A percentile compares a stretch with the other conserved stretches of the same genome.
phyloP scores from a whole-genome alignment of 1,140 invertebrate genomes.

The Phthorimaea operculella region DNA sequence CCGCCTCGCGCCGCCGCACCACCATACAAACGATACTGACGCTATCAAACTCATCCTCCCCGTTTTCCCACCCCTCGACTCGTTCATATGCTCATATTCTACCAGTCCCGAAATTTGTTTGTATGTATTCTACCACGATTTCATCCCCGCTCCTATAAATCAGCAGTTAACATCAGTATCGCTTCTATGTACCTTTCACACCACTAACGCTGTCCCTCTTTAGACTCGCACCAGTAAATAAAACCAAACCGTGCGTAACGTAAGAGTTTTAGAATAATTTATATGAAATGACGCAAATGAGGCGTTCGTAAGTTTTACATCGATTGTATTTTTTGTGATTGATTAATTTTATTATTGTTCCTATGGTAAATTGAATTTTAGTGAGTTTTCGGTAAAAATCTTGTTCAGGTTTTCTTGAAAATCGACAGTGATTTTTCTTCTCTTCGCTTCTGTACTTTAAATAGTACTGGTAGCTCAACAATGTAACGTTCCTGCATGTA shows the following conservation, averaged over 20 bases:
- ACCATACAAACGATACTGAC: constrained; percentile 2
- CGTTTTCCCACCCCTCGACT: too few relatives aligned
- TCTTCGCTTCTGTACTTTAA: constrained; percentile 34
- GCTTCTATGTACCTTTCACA: constrained; percentile 29
- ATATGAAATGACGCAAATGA: constrained; percentile 46
- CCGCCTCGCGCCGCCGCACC: constrained; percentile 23
- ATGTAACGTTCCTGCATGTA: constrained; percentile 32
- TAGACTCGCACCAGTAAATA: constrained; percentile 60
- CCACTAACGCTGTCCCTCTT: constrained; percentile 45
- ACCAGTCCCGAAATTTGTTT: too few relatives aligned
- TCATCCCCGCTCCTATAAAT: not conserved
- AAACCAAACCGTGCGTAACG: constrained; percentile 61
- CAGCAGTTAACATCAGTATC: constrained; percentile 18
- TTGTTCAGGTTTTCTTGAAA: constrained; percentile 65
- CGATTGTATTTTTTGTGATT: constrained; percentile 61
- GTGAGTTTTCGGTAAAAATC: constrained; percentile 51
- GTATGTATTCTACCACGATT: too few relatives aligned
- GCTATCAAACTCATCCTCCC: not conserved
- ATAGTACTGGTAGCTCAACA: constrained; percentile 32
- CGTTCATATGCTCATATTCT: too few relatives aligned
- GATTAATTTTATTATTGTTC: constrained; percentile 65
- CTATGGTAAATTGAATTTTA: constrained; percentile 54
- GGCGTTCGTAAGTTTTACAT: constrained; percentile 56
- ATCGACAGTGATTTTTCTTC: constrained; percentile 62
- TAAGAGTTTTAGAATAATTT: constrained; percentile 61